Base-by-base conservation (phyloP, 64 coral and sea anemone genomes). In the Exaiptasia diaphana region DNA sequence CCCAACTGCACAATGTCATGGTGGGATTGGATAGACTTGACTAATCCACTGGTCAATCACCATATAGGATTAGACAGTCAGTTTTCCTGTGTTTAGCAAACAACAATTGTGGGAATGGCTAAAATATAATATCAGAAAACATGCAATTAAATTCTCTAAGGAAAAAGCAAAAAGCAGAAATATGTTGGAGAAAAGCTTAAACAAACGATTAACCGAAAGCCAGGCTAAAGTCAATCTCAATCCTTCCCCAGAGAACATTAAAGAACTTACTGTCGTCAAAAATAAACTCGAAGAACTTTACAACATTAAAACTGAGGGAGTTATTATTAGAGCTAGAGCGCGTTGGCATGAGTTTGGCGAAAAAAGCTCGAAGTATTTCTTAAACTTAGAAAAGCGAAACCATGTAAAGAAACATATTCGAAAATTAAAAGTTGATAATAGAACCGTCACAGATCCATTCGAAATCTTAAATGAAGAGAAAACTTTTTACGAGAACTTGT, bases 301-400 rank as follows among this genome's bases (percentile, higher is more conserved):
- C 27, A 7, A 41, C 12, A 11, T 41, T 5, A 43, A 72, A 72
- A 35, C 32, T n/a, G 43, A 42, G 25, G 39, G 38, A 38, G 44
- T 43, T 7, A 35, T 72, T 3, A 72, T 72, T 41, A 17, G 68
- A 21, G 39, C 14, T 12, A 45, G 68, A 72, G 68, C 68, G 22
- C 13, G 68, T 0, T 79, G 76, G 55, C 25, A 53, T 20, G 76
- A 79, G 34, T 11, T 39, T 38, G 76, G 54, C 7, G 53, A 63
- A 62, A 62, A 39, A 33, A 53, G 28, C 27, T 38, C 76, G 11
- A 58, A 56, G 32, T 79, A 64, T 25, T 79, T 63, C 26, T 61
- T 38, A 29, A 58, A 79, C 28, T 37, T 79, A 41, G 76, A 79
- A 63, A 79, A 62, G 40, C 30, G 34, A 24, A 59, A 79, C 4